A percentile compares a stretch with the other conserved stretches of the same genome.
These are phyloP conservation scores for Pempheris klunzingeri DNA, from an alignment of 2,797 vertebrate genomes.

Conservation along the genomic window DNA sequence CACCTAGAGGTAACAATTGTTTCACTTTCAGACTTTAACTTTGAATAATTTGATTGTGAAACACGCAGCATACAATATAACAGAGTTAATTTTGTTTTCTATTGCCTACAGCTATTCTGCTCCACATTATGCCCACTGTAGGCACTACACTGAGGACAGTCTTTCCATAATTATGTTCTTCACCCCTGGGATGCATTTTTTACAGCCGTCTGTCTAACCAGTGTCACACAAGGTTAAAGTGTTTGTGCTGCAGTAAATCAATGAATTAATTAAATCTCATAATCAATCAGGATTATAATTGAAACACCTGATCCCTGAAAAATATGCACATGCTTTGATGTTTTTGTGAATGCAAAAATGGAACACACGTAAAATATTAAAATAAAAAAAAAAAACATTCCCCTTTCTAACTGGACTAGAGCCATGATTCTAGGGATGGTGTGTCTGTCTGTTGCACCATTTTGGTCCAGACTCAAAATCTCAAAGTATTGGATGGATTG, in stretches of 20 bases:
- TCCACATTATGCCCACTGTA: constrained; percentile 24
- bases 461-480: no score
- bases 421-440: not conserved
- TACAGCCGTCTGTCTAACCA: constrained; percentile 24
- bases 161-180: constrained; percentile 25
- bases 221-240: not conserved
- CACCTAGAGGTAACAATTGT: no score
- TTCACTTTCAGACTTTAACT: constrained; percentile 3
- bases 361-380: not conserved
- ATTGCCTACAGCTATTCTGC: constrained; percentile 31
- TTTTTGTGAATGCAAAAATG: not conserved
- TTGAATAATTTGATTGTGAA: constrained; percentile 7
- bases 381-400: not conserved
- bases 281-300: constrained; percentile 2
- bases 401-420: no score
- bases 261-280: constrained; percentile 4
- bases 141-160: constrained; percentile 15
- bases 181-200: not conserved
- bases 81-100: constrained; percentile 9
- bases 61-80: not conserved
- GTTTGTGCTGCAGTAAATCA: constrained; percentile 1
- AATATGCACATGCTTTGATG: not conserved
- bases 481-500: no score
- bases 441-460: not conserved
- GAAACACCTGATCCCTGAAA: constrained; percentile 1